These are phyloP conservation scores for Moxostoma hubbsi DNA, from an alignment of 2,797 vertebrate species.

Conservation along the genomic window DNA sequence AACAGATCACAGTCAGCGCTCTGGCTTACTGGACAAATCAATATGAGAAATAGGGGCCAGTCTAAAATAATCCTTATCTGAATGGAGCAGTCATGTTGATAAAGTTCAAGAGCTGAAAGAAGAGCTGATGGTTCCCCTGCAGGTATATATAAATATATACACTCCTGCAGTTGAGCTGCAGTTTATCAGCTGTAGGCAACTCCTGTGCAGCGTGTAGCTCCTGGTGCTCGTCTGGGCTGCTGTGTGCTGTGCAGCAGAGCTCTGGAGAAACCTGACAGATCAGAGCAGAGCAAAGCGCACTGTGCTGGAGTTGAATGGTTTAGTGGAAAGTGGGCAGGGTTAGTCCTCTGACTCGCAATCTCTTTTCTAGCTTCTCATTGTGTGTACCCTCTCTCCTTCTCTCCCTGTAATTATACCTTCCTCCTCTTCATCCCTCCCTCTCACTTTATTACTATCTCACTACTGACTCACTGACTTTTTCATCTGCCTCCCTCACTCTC, in stretches of 20 bases:
- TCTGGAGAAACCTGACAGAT: conserved; percentile 61
- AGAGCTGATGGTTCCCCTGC: conserved; percentile 9
- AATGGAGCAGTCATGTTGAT: conserved; percentile 48
- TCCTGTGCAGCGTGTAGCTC: conserved; percentile 13
- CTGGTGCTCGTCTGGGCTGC: conserved; percentile 27
- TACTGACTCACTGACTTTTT: conserved; percentile 64
- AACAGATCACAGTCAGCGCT: conserved; percentile 35
- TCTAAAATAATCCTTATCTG: conserved; percentile 62
- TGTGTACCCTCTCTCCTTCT: conserved; percentile 64
- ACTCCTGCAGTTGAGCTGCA: conserved; percentile 20
- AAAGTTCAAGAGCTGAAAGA: conserved; percentile 26
- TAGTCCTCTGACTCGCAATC: conserved; percentile 67
- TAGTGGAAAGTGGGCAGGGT: conserved; percentile 75
- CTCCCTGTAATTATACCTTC: conserved; percentile 81
- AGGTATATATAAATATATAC: neutral
- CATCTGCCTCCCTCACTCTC: conserved; percentile 50
- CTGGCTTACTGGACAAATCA: conserved; percentile 37
- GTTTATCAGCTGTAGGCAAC: conserved; percentile 21
- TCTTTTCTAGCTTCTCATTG: conserved; percentile 61
- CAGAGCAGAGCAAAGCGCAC: conserved; percentile 56
- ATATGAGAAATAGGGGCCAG: conserved; percentile 26
- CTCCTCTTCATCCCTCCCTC: conserved; percentile 69
- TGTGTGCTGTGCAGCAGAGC: conserved; percentile 55
- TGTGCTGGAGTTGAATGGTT: conserved; percentile 68
- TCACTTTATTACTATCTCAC: conserved; percentile 75